These are phyloP conservation scores for Ophthalmolycus amberensis DNA, from an alignment of 2,113 vertebrate species.

Conservation along the genomic window DNA sequence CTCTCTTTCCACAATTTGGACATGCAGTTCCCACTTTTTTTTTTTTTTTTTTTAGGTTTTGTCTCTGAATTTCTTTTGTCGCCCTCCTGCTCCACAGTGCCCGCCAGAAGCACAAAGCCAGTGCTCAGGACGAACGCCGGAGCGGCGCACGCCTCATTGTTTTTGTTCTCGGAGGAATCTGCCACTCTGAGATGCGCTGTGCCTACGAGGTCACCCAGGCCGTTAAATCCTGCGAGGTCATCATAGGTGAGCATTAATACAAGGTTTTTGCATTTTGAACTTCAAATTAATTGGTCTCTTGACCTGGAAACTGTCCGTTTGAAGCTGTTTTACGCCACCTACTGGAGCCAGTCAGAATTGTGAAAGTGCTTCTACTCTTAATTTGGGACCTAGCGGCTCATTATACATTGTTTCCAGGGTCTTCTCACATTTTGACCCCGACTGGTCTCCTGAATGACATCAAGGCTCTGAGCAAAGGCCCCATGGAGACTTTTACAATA, in stretches of 20 bases:
- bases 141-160: slow-evolving; percentile 89
- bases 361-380: neutral
- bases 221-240: slow-evolving; percentile 91
- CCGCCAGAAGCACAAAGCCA: slow-evolving; percentile 82
- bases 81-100: slow-evolving; percentile 60
- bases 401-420: slow-evolving; percentile 82
- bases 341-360: neutral
- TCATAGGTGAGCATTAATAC: slow-evolving; percentile 88
- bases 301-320: neutral
- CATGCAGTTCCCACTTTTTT: no score
- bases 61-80: neutral
- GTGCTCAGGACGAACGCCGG: slow-evolving; percentile 85
- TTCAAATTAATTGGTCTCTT: neutral
- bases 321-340: slow-evolving; percentile 8
- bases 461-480: slow-evolving; percentile 89
- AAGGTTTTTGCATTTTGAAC: neutral
- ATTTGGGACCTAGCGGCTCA: neutral
- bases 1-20: neutral
- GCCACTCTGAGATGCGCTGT: slow-evolving; percentile 92
- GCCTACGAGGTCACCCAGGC: slow-evolving; percentile 93
- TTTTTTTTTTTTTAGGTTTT: neutral
- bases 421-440: slow-evolving; percentile 94
- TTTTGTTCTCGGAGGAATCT: slow-evolving; percentile 95
- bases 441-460: slow-evolving; percentile 91
- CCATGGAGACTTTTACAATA: slow-evolving; percentile 86